Evolutionary conservation across 2,888 invertebrate genomes (phyloP).

Genomic region (Troilus luridus): DNA sequence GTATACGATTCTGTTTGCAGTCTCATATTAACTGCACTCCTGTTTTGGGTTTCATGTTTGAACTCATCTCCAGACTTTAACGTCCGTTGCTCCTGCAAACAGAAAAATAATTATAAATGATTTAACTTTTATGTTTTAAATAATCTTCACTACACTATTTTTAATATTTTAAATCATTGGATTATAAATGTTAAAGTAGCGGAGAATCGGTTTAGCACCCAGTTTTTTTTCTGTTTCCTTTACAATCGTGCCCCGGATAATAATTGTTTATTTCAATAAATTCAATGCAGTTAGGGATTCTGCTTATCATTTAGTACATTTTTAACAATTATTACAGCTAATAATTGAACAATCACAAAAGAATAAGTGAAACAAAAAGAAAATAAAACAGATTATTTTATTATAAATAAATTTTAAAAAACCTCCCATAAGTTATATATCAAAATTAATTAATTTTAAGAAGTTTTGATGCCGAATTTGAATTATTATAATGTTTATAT

Average conservation of each 20-base stretch:
- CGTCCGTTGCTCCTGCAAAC: conserved; percentile 84
- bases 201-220: not conserved
- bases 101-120: not conserved
- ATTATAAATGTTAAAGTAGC: not conserved
- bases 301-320: not conserved
- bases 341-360: not conserved
- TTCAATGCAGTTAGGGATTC: not conserved
- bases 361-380: not conserved
- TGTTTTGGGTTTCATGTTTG: conserved; percentile 88
- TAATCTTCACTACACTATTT: not conserved
- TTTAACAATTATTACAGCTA: not conserved
- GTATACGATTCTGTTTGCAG: conserved; percentile 89
- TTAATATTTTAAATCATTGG: not conserved
- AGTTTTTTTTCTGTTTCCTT: not conserved
- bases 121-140: not conserved
- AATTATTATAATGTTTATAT: too few relatives aligned
- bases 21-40: conserved; percentile 87
- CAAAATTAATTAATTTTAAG: not conserved
- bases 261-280: not conserved
- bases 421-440: not conserved
- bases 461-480: not conserved
- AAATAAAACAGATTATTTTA: not conserved
- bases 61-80: conserved; percentile 87
- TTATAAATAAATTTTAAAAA: not conserved
- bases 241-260: not conserved